phyloP scores from a whole-genome alignment of 2,888 invertebrate genomes.

The Oligia latruncula region DNA sequence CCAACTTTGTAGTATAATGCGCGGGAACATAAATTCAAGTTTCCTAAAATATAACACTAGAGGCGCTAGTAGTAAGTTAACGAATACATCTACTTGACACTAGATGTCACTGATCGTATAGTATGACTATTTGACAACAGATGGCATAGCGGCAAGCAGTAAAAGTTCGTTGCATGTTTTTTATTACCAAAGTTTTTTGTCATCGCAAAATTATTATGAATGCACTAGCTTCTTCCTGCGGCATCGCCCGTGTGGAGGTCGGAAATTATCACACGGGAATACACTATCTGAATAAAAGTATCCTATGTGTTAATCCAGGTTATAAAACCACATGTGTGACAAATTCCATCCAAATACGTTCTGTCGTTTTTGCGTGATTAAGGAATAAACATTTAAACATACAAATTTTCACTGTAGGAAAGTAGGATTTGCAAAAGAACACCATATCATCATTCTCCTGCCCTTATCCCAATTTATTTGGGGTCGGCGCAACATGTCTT shows the following conservation, averaged over 20 bases:
- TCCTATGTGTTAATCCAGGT: background rate
- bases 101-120: constrained; percentile 62
- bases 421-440: background rate
- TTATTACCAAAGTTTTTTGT: background rate
- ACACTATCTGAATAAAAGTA: background rate
- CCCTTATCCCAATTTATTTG: too few species aligned
- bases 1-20: constrained; percentile 75
- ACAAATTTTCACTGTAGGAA: background rate
- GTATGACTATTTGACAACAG: constrained; percentile 40
- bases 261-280: background rate
- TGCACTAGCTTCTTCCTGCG: background rate
- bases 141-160: constrained; percentile 24
- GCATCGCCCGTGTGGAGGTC: background rate
- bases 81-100: constrained; percentile 39
- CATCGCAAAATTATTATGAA: background rate
- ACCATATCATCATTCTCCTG: background rate
- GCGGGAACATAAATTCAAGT: constrained; percentile 61
- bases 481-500: too few species aligned
- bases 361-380: background rate
- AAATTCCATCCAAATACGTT: background rate
- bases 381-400: background rate
- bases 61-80: constrained; percentile 52
- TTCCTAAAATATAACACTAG: constrained; percentile 27
- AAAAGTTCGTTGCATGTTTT: background rate
- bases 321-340: background rate